These are phyloP conservation scores for Fopius arisanus DNA, from an alignment of 1,140 invertebrate species.

Conservation along the genomic window DNA sequence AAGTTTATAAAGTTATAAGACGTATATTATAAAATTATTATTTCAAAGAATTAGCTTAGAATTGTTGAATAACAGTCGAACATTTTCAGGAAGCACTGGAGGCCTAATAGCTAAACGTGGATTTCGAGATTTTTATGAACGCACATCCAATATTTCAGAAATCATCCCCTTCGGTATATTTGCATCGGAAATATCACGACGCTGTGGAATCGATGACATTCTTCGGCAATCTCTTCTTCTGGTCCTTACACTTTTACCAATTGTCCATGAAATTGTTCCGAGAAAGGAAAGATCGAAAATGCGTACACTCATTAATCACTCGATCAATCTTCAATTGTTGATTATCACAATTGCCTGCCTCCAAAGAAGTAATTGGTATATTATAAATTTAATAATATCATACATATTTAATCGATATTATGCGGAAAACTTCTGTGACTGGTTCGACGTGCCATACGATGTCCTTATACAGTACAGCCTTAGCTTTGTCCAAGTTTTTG, in stretches of 20 bases:
- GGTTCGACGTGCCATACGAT: constrained; percentile 56
- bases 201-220: constrained; percentile 43
- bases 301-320: constrained; percentile 42
- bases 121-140: constrained; percentile 57
- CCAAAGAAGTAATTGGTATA: constrained; percentile 44
- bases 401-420: constrained; percentile 53
- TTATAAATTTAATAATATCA: constrained; percentile 56
- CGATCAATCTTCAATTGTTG: constrained; percentile 46
- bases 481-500: constrained; percentile 58
- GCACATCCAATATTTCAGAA: constrained; percentile 52
- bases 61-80: too few relatives aligned
- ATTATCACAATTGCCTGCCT: constrained; percentile 48
- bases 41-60: too few relatives aligned
- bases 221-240: constrained; percentile 46
- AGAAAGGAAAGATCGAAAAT: constrained; percentile 48
- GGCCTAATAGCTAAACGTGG: constrained; percentile 38
- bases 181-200: constrained; percentile 53
- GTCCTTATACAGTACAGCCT: constrained; percentile 58
- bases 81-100: constrained; percentile 46
- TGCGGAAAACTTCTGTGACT: constrained; percentile 58
- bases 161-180: constrained; percentile 55
- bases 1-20: too few relatives aligned
- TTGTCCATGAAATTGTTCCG: constrained; percentile 47
- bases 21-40: too few relatives aligned
- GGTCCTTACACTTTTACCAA: constrained; percentile 47